Evolutionary conservation across 1,140 invertebrate genomes (phyloP).

Genomic region (Drosophila fuyamai): DNA sequence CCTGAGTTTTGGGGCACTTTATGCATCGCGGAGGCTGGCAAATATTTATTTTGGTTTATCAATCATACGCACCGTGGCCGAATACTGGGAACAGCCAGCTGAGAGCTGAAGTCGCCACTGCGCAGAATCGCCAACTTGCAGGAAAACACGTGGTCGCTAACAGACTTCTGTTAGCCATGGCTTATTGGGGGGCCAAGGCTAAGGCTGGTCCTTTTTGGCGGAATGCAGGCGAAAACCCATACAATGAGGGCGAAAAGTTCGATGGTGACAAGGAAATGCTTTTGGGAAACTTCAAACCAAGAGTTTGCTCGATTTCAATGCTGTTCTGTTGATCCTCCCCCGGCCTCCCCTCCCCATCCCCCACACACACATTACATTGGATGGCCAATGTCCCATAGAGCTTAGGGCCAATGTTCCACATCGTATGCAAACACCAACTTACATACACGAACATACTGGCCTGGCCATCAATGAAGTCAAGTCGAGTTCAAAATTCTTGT

Average conservation of each 20-base stretch:
- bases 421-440: constrained; percentile 32
- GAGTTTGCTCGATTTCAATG: constrained; percentile 51
- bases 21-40: constrained; percentile 71
- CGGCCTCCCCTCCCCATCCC: not conserved
- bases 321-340: constrained; percentile 14
- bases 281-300: constrained; percentile 67
- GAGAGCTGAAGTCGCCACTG: constrained; percentile 19
- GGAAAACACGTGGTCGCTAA: constrained; percentile 62
- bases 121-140: constrained; percentile 65
- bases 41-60: constrained; percentile 83
- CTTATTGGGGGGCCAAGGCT: constrained; percentile 46
- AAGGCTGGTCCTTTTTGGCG: constrained; percentile 61
- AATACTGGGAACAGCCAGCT: constrained; percentile 65
- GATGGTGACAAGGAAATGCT: constrained; percentile 74
- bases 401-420: constrained; percentile 46
- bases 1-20: constrained; percentile 46
- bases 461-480: constrained; percentile 50
- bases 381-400: constrained; percentile 38
- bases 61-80: constrained; percentile 76
- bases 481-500: constrained; percentile 68
- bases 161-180: constrained; percentile 42
- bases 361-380: not conserved
- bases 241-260: constrained; percentile 53
- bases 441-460: constrained; percentile 17
- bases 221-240: constrained; percentile 13